These are phyloP conservation scores for Erebia aethiops DNA, from an alignment of 2,888 invertebrate species.

Conservation along the genomic window DNA sequence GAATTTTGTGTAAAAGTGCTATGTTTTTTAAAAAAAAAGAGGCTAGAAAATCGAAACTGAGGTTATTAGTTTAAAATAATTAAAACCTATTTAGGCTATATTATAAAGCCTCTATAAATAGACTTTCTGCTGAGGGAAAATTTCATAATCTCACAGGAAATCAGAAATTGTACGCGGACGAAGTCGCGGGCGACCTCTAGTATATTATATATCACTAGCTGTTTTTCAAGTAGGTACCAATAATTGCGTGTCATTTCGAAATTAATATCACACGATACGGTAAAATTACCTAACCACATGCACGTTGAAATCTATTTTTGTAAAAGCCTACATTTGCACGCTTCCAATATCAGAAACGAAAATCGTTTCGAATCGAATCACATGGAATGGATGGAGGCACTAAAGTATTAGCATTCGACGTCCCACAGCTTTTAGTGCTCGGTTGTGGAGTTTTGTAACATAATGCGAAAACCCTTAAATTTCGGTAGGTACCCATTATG, in stretches of 20 bases:
- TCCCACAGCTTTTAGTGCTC: conserved; percentile 5
- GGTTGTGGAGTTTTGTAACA: background rate
- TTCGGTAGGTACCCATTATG: background rate
- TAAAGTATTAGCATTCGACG: conserved; percentile 16
- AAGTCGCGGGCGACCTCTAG: no score
- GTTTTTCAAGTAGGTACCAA: conserved; percentile 27
- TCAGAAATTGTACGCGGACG: no score
- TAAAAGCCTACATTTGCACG: conserved; percentile 25
- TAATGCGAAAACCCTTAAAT: background rate
- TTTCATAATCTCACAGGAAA: no score
- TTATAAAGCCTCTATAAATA: no score
- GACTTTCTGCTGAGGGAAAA: no score
- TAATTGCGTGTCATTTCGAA: conserved; percentile 32
- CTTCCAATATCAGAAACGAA: conserved; percentile 31
- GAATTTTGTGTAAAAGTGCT: no score
- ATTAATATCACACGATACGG: conserved; percentile 26
- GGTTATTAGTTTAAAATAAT: no score
- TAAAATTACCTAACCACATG: conserved; percentile 19
- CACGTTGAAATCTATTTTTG: conserved; percentile 32
- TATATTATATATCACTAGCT: background rate
- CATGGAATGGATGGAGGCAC: conserved; percentile 16
- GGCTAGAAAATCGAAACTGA: no score
- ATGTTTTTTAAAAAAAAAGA: no score
- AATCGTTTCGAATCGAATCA: conserved; percentile 27
- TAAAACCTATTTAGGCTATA: no score